Base-by-base conservation (phyloP, 2,888 invertebrate genomes). In the Diogma glabrata region DNA sequence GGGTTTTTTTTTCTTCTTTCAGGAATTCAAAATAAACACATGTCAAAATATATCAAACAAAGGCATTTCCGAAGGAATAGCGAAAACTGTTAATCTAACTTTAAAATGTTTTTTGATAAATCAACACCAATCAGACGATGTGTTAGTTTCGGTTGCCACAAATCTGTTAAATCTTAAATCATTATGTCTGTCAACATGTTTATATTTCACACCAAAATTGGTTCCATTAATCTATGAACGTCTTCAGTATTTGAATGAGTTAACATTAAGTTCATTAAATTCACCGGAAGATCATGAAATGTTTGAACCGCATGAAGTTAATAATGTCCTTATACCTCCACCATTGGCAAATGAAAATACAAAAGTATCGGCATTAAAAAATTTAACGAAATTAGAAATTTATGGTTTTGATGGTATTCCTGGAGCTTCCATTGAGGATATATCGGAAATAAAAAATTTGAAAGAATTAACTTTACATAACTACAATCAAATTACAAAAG, bases 21-120 rank as follows among this genome's bases (percentile, higher is more conserved):
- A 43, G 22, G 43, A 22, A n/a, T 43, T 43, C 14, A 9, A 43
- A n/a, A 22, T 22, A 20, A 43, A 20, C 22, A 22, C 43, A 22
- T 43, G 43, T 17, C 43, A 43, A 22, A 43, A 43, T 43, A 14
- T 43, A 22, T 43, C 43, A 12, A 43, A 43, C 43, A 12, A 22
- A 22, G 43, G 43, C 23, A 43, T 43, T 22, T 20, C 23, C 14
- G 7, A 22, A 22, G 43, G 43, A 20, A 43, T 43, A n/a, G 43
- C 43, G 8, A 43, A 23, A 14, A 22, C 22, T 5, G 23, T 14
- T 22, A 43, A 43, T 17, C 20, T n/a, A 14, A 23, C 23, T n/a
- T 43, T 43, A n/a, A 43, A 43, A 23, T 23, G 22, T 2, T 14
- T 43, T 43, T 22, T 23, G 7, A 22, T 43, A 8, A 22, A 43